Evolutionary conservation across 2,888 invertebrate species (phyloP), one percentile per base, ranked within the genome.

Genomic region (Philhelius pedissequus): DNA sequence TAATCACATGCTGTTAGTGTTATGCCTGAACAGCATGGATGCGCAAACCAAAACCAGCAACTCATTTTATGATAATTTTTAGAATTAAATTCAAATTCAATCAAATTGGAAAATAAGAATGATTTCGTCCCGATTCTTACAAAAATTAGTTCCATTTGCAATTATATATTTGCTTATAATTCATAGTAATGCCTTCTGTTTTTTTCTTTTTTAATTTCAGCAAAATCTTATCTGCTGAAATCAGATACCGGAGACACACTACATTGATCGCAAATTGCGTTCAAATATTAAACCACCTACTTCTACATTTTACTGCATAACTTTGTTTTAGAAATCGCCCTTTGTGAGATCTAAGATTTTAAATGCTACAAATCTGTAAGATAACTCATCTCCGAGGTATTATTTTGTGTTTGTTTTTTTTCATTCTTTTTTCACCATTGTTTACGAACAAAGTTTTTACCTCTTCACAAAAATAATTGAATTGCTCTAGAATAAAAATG

Each of bases 231-330:
- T 75, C 56, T 66, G 43, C 45, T 66, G 66, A 58, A 66, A 43
- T 40, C 30, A 74, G 40, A 45, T 40, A 86, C 73, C 87, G 88
- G 87, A 87, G 86, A 79, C 78, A 86, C 86, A 87, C 76, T 50
- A 73, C 81, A 86, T 84, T 87, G 87, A 86, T 82, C 76, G 45
- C 83, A 86, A 84, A 74, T 79, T 79, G 69, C 74, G 54, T 74
- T 78, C 70, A 56, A 38, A 71, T 64, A 50, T 43, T 43, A 52
- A 58, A 75, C 32, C 25, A 68, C 18, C 5, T 56, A 15, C 35
- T 45, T 35, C 43, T 54, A 54, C 48, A 45, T 48, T 52, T 27
- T 1, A 4, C 66, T 35, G 48, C 56, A 56, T n/a, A 40, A 27
- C 43, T 7, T 62, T 30, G 62, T 54, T 20, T 56, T 38, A 13